Conservation (phyloP, 2,113 vertebrate species). For the Rallus limicola region DNA sequence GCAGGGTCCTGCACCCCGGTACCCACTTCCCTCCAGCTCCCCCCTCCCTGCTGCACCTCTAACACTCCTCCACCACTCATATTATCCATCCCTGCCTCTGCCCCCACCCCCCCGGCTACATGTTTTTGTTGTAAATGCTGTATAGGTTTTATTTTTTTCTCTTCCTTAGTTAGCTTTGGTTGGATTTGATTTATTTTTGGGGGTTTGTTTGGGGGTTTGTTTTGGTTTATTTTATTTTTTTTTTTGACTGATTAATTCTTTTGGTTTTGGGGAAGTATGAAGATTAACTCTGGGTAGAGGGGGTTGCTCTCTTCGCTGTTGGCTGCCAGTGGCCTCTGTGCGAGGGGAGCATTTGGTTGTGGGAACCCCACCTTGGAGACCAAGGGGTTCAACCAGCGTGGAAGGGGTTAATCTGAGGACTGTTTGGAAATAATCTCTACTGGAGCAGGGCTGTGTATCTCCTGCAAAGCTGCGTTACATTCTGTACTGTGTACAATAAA, state of each 20-base stretch:
- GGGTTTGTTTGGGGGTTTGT: neutral
- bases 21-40: neutral
- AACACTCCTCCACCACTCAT: conserved; percentile 64
- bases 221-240: neutral
- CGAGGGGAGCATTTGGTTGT: neutral
- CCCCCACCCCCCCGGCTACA: conserved; percentile 49
- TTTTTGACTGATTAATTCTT: conserved; percentile 28
- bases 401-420: conserved; percentile 77
- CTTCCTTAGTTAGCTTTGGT: conserved; percentile 66
- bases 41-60: neutral
- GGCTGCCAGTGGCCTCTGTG: neutral
- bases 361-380: neutral
- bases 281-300: conserved; percentile 55
- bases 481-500: conserved; percentile 99
- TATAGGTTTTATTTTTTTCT: conserved; percentile 72
- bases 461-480: conserved; percentile 90
- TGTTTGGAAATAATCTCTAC: conserved; percentile 69
- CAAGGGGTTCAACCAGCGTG: conserved; percentile 47
- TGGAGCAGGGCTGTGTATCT: conserved; percentile 82
- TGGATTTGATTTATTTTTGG: neutral
- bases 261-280: conserved; percentile 55
- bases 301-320: neutral
- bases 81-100: conserved; percentile 63
- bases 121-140: conserved; percentile 84
- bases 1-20: neutral